Evolutionary conservation across 2,797 vertebrate species (phyloP).

Genomic region (Trematomus bernacchii): DNA sequence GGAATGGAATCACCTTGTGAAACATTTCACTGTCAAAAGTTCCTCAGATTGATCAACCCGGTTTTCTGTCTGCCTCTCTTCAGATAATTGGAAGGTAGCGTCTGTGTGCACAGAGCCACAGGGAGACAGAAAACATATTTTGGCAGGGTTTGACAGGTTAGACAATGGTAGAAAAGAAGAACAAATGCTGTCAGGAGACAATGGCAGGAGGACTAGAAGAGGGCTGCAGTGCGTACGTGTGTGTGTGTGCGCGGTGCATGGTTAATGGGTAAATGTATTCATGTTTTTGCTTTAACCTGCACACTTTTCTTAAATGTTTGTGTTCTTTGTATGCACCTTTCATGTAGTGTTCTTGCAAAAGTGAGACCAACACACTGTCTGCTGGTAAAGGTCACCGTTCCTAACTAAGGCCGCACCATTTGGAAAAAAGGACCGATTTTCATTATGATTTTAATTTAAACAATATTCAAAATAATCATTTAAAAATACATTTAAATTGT

Average conservation of each 20-base stretch:
- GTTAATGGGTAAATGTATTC: neutral
- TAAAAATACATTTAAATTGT: no score
- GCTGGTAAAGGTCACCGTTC: constrained; percentile 45
- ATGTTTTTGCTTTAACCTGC: constrained; percentile 7
- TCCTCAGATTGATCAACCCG: constrained; percentile 76
- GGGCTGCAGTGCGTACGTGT: constrained; percentile 18
- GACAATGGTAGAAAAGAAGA: constrained; percentile 65
- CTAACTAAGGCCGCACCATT: no score
- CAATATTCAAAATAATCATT: no score
- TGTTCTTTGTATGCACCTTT: neutral
- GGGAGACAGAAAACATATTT: constrained; percentile 78
- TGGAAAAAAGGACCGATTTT: no score
- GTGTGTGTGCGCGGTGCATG: neutral
- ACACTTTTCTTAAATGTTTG: neutral
- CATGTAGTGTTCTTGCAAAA: constrained; percentile 10
- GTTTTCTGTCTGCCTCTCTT: constrained; percentile 66
- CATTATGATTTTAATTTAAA: no score
- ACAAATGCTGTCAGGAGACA: constrained; percentile 67
- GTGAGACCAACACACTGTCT: constrained; percentile 16
- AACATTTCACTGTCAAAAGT: constrained; percentile 71
- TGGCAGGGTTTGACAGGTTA: constrained; percentile 77
- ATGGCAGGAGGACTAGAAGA: constrained; percentile 27
- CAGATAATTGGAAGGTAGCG: constrained; percentile 80
- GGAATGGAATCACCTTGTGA: constrained; percentile 50
- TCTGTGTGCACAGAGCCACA: constrained; percentile 65